phyloP scores from a whole-genome alignment of 2,888 invertebrate genomes.

The Drosophila emarginata region DNA sequence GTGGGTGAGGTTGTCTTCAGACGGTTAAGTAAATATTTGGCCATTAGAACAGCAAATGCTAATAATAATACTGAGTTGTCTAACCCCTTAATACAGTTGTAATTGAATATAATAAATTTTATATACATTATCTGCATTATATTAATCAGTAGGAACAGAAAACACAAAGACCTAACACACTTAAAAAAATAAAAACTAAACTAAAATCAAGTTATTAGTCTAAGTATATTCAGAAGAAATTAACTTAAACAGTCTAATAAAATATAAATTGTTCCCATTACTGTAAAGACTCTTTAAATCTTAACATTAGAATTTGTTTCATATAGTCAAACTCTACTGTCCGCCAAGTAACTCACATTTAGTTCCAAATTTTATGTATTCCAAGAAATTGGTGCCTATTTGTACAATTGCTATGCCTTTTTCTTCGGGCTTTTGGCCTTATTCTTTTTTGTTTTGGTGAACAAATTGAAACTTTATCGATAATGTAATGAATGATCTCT shows the following conservation, averaged over 20 bases:
- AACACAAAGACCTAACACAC: too few relatives aligned
- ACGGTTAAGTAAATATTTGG: conserved; percentile 45
- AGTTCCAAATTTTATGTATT: background rate
- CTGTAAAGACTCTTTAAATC: too few relatives aligned
- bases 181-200: too few relatives aligned
- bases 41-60: background rate
- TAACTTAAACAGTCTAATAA: background rate
- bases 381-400: conserved; percentile 21
- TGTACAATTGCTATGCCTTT: conserved; percentile 29
- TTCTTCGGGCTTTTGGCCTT: background rate
- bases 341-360: background rate
- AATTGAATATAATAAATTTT: background rate
- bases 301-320: too few relatives aligned
- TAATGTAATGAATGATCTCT: background rate
- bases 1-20: conserved; percentile 17
- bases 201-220: too few relatives aligned
- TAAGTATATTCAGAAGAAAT: background rate
- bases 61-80: background rate
- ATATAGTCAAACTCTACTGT: background rate
- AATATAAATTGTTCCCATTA: too few relatives aligned
- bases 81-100: conserved; percentile 15
- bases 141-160: too few relatives aligned
- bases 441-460: background rate
- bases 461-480: background rate
- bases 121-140: background rate